These are phyloP conservation scores for Macaca mulatta DNA, from an alignment of 2,113 vertebrate species.

Conservation along the genomic window DNA sequence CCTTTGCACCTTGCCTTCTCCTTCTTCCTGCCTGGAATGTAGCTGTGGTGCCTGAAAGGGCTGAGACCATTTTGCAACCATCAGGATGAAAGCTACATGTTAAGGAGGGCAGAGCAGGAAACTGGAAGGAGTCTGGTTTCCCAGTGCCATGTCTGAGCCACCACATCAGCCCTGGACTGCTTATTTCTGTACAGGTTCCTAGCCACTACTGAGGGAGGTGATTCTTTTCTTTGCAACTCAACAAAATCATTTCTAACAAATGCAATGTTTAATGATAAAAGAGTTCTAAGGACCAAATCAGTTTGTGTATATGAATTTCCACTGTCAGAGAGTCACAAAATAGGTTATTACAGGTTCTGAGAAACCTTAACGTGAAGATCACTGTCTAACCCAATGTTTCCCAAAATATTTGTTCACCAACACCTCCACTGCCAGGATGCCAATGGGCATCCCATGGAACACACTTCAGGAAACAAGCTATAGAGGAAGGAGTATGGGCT, in stretches of 20 bases:
- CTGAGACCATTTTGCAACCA: accelerated
- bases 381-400: not conserved
- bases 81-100: too few species aligned
- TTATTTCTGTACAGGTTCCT: not conserved
- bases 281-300: not conserved
- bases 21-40: not conserved
- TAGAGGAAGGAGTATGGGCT: not conserved
- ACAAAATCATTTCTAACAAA: not conserved
- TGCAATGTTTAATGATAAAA: not conserved
- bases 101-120: not conserved
- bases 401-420: not conserved
- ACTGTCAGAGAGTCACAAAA: not conserved
- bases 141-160: not conserved
- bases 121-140: not conserved
- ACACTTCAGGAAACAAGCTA: not conserved
- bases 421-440: not conserved
- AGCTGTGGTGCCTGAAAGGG: not conserved
- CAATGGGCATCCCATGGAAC: not conserved
- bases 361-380: not conserved
- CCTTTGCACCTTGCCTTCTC: not conserved
- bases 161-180: not conserved
- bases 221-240: not conserved
- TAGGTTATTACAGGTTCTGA: not conserved
- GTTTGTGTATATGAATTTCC: not conserved
- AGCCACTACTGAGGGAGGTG: not conserved